phyloP scores from a whole-genome alignment of 2,888 invertebrate species.

The Onthophagus sagittarius region DNA sequence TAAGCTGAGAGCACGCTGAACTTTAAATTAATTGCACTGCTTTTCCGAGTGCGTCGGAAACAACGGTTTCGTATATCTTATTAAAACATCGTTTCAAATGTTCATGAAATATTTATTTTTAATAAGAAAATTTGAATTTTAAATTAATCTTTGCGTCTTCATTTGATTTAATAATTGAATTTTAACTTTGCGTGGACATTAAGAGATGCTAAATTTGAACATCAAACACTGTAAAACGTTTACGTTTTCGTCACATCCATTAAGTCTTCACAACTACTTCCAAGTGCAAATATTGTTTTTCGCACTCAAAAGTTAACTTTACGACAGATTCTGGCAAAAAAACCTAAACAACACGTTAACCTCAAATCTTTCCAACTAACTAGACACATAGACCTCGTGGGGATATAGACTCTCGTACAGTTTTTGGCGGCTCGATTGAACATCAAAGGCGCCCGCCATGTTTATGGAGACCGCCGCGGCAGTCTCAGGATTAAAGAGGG shows the following conservation, averaged over 20 bases:
- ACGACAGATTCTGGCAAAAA: conserved; percentile 28
- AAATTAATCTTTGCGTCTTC: no score
- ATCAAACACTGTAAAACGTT: not conserved
- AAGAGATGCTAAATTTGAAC: not conserved
- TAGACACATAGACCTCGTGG: conserved; percentile 23
- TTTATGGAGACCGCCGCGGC: conserved; percentile 37
- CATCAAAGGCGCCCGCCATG: conserved; percentile 44
- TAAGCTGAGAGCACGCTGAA: not conserved
- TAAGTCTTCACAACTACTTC: not conserved
- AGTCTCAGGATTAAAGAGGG: conserved; percentile 32
- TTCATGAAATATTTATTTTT: no score
- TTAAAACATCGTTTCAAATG: not conserved
- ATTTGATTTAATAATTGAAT: no score
- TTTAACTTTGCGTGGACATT: not conserved
- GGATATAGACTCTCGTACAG: conserved; percentile 28
- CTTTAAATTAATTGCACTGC: not conserved
- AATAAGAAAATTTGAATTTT: no score
- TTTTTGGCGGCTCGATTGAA: conserved; percentile 26
- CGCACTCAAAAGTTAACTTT: conserved; percentile 38
- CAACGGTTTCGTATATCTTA: not conserved
- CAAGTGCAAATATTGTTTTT: conserved; percentile 43
- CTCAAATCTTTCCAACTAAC: not conserved
- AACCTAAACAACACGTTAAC: conserved; percentile 6
- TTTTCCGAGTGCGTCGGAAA: not conserved
- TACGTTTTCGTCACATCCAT: not conserved